Evolutionary conservation across 2,797 vertebrate species (phyloP), one percentile per base, ranked within the genome.

Genomic region (Chromobotia macracanthus): DNA sequence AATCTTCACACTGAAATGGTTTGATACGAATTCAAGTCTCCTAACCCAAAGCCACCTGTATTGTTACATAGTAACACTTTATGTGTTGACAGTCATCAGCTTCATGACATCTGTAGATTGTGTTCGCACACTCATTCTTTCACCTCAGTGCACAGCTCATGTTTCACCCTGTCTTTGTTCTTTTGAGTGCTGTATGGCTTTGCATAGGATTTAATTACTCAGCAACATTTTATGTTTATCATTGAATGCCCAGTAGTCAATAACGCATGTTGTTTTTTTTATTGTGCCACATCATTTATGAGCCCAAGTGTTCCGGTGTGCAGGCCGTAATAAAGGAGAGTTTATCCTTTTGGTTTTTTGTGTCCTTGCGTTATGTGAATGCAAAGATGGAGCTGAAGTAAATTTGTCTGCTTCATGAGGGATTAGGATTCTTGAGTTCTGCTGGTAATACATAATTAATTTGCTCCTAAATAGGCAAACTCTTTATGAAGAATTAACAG

Each of bases 401-500:
- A 35, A 65, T 44, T 44, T 70, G 16, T 19, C 25, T 67, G n/a
- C 44, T 25, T 10, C 31, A 46, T 12, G 6, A 72, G 53, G 56
- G 31, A 48, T 64, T 60, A 56, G 18, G 11, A 60, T n/a, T 46
- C n/a, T 70, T 51, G 23, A 50, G 25, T 64, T 61, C 74, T 19
- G 81, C 60, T 70, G 75, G 76, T 56, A 50, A 80, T 84, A 16
- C 84, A 88, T 89, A 44, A 90, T 89, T 90, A 4, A 88, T 87
- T 80, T 84, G 12, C 61, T 70, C 55, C 38, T 72, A 72, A 77
- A 77, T 78, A 75, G 81, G 82, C 88, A 83, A 82, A 68, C 64
- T 66, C 56, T 64, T 46, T 69, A 71, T 89, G 75, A 87, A 89
- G 72, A 86, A 88, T 90, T 89, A 84, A 89, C 84, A 77, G 86